phyloP scores from a whole-genome alignment of 2,888 invertebrate genomes.

The Craniophora ligustri region DNA sequence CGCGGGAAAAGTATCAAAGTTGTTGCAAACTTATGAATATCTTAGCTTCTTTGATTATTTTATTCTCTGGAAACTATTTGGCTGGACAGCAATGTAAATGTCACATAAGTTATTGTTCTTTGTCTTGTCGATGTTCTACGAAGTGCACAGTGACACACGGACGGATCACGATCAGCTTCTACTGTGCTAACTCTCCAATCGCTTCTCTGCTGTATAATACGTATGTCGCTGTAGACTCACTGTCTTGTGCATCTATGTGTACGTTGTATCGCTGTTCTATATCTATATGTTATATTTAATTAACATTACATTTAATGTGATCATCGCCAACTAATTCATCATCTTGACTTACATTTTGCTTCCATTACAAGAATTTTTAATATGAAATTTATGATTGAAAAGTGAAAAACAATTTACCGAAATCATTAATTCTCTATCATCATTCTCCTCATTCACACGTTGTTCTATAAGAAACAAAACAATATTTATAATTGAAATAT shows the following conservation, averaged over 20 bases:
- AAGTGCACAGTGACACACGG: slow-evolving; percentile 41
- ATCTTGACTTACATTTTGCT: no score
- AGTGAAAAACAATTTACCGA: no score
- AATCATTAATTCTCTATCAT: slow-evolving; percentile 6
- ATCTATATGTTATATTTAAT: slow-evolving; percentile 7
- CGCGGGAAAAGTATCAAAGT: no score
- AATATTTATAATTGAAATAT: no score
- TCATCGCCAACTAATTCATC: slow-evolving; percentile 4
- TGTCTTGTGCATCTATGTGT: slow-evolving; percentile 56
- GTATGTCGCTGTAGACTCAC: slow-evolving; percentile 64
- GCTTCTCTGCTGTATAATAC: slow-evolving; percentile 14
- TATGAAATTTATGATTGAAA: no score
- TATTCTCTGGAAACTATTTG: no score
- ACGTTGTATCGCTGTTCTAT: slow-evolving; percentile 46
- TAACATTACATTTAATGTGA: slow-evolving; percentile 6
- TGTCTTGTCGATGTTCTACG: slow-evolving; percentile 34
- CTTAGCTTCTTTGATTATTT: no score
- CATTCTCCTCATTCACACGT: slow-evolving; percentile 2
- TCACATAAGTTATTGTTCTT: slow-evolving; percentile 10
- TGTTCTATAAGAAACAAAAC: not conserved
- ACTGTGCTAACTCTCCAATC: slow-evolving; percentile 22
- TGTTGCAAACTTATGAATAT: no score
- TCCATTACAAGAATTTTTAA: no score
- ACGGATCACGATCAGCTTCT: slow-evolving; percentile 11
- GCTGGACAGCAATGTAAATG: slow-evolving; percentile 28